Evolutionary conservation across 2,888 invertebrate species (phyloP), one percentile per base, ranked within the genome.

Genomic region (Bombylius discolor): DNA sequence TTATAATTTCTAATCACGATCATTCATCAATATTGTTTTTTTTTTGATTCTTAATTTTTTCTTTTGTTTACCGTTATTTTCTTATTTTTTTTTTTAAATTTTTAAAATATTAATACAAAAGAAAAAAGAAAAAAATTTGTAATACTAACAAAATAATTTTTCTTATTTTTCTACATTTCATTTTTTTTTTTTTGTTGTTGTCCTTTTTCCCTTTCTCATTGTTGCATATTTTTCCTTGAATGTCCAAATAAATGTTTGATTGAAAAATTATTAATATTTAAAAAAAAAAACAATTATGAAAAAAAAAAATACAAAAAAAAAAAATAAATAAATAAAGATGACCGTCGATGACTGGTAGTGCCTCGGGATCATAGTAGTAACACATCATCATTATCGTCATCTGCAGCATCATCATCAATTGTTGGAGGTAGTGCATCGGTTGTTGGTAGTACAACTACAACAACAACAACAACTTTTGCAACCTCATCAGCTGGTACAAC

Each of bases 301-400:
- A n/a, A n/a, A n/a, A n/a, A n/a, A n/a, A n/a, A 52, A 52, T 5
- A 33, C 23, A 8, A 14, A 52, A 44, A 14, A 50, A 56, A 55
- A 57, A 56, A 51, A 57, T 51, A 23, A 39, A 58, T 12, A 47
- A 39, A 5, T 49, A 48, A 54, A 73, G 73, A 73, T 60, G 73
- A 73, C 66, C 72, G 73, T 61, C 73, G 73, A 73, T 73, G 73
- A 73, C 73, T 73, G 68, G 68, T 66, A 68, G 64, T 69, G 66
- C 67, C 68, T 67, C 67, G 67, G 65, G 66, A 68, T 61, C 64
- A 65, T 58, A 65, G 62, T 64, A 66, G 64, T 61, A 64, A 66
- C 62, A 64, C 64, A 65, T 64, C 67, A 63, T 67, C 67, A 63
- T 57, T 36, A 51, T 64, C 67, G 63, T 63, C 63, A 56, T 55